Percentiles rank a stretch among this genome's conserved stretches.
Conservation (phyloP, 1,140 invertebrate species). For the Drosophila nikananu region DNA sequence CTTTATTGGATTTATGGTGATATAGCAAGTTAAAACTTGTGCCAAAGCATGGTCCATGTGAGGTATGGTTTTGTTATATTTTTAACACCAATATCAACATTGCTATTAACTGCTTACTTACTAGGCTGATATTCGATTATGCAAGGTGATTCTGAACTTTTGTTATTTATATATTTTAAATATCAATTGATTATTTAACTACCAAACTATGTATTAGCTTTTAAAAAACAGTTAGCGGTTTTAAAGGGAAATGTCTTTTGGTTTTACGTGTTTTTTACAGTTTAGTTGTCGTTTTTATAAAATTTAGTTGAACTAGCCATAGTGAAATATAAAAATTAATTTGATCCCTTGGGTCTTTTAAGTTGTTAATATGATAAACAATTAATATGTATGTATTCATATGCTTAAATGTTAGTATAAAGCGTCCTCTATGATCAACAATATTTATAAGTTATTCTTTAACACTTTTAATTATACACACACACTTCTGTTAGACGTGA, state of each 20-base stretch:
- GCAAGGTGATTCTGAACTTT: background rate
- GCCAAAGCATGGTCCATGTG: constrained; percentile 33
- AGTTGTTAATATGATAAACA: constrained; percentile 23
- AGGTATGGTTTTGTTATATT: constrained; percentile 16
- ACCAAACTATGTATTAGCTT: background rate
- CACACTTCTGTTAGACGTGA: background rate
- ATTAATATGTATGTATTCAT: constrained; percentile 17
- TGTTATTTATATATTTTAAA: background rate
- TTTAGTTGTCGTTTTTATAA: constrained; percentile 8
- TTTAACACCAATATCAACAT: constrained; percentile 11
- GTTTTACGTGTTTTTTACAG: constrained; percentile 5
- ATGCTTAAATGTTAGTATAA: constrained; percentile 4
- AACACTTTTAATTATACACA: constrained; percentile 12
- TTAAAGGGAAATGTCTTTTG: constrained; percentile 26
- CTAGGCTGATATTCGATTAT: constrained; percentile 11
- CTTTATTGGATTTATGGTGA: background rate
- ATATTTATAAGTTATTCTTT: background rate
- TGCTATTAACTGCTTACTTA: constrained; percentile 12
- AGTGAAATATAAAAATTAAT: constrained; percentile 32
- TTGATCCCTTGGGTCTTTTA: constrained; percentile 31
- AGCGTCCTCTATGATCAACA: constrained; percentile 4
- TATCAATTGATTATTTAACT: background rate
- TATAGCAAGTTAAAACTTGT: constrained; percentile 10
- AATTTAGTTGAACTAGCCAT: constrained; percentile 21
- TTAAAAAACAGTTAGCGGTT: background rate